These are phyloP conservation scores for Phocides pigmalion DNA, from an alignment of 1,140 invertebrate genomes.

Conservation along the genomic window DNA sequence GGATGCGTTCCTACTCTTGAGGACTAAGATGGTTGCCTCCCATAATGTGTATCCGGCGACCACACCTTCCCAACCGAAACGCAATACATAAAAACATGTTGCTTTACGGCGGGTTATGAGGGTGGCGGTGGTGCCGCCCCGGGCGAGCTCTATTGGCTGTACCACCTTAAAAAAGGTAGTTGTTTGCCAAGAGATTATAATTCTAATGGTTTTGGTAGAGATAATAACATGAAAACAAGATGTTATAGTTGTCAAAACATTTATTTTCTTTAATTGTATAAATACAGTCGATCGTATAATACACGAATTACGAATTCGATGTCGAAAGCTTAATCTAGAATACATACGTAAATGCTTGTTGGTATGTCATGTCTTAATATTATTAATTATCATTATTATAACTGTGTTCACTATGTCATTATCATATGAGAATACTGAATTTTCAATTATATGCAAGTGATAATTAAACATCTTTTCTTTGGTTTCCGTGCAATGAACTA, in stretches of 20 bases:
- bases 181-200: too few relatives aligned
- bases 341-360: conserved; percentile 73
- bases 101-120: too few relatives aligned
- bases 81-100: too few relatives aligned
- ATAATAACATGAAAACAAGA: not conserved
- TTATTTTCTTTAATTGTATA: conserved; percentile 67
- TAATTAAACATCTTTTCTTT: conserved; percentile 12
- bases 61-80: too few relatives aligned
- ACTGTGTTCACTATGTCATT: conserved; percentile 50
- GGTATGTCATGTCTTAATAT: conserved; percentile 69
- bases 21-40: too few relatives aligned
- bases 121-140: too few relatives aligned
- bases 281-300: conserved; percentile 64
- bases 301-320: conserved; percentile 52
- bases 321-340: conserved; percentile 53
- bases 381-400: conserved; percentile 32
- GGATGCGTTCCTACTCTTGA: too few relatives aligned
- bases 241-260: conserved; percentile 61
- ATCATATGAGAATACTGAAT: not conserved
- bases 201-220: not conserved
- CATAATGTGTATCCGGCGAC: too few relatives aligned
- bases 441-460: conserved; percentile 1
- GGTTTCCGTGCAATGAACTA: conserved; percentile 17
- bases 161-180: too few relatives aligned
- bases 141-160: too few relatives aligned